A percentile compares a stretch with the other conserved stretches of the same genome.
These are phyloP conservation scores for Ceyx margarethae DNA, from an alignment of 2,113 vertebrate genomes.

Conservation along the genomic window DNA sequence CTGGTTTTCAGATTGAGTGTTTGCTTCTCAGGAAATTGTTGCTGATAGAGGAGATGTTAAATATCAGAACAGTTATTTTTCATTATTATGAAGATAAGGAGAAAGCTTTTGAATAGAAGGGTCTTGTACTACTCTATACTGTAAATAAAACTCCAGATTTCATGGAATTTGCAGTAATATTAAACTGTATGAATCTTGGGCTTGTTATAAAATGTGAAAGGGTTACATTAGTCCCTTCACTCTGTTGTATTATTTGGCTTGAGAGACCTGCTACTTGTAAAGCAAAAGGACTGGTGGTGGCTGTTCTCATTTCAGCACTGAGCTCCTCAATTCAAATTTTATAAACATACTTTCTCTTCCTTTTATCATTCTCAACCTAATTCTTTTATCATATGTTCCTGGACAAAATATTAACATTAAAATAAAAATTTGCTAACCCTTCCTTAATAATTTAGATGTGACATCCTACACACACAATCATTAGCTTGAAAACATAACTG, in stretches of 20 bases:
- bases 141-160: not conserved
- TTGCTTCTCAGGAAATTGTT: not conserved
- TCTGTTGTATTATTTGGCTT: not conserved
- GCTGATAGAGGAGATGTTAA: not conserved
- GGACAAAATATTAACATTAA: not conserved
- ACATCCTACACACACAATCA: not conserved
- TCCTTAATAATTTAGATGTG: not conserved
- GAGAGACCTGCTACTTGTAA: not conserved
- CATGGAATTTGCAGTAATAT: not conserved
- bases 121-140: not conserved
- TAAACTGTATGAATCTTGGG: not conserved
- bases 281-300: rapidly evolving
- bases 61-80: not conserved
- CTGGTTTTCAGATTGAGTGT: not conserved
- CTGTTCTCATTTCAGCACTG: not conserved
- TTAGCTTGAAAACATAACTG: not conserved
- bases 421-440: not conserved
- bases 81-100: not conserved
- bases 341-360: not conserved
- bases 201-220: not conserved
- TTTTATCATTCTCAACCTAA: not conserved
- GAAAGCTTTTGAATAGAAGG: not conserved
- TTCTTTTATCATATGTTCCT: not conserved
- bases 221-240: not conserved
- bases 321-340: not conserved